These are phyloP conservation scores for Odontamblyopus lacepedii DNA, from an alignment of 2,797 vertebrate genomes.

Conservation along the genomic window DNA sequence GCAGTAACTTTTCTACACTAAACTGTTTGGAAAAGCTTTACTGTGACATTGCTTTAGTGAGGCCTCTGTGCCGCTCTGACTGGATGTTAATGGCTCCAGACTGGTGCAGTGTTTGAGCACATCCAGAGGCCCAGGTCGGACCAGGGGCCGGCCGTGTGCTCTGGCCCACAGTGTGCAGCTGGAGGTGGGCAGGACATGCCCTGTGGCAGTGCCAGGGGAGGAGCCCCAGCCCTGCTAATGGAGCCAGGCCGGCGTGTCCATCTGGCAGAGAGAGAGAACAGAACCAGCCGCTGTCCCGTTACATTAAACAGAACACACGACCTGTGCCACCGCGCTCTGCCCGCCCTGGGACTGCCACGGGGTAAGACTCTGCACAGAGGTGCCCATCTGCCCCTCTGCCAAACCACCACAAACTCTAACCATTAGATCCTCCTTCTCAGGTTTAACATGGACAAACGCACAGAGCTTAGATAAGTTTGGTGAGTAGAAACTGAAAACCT, in stretches of 20 bases:
- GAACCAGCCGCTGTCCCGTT: constrained; percentile 74
- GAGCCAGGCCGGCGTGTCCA: constrained; percentile 90
- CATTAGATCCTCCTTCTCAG: background rate
- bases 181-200: constrained; percentile 80
- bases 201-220: constrained; percentile 80
- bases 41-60: background rate
- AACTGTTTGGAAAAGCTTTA: background rate
- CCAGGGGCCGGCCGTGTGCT: constrained; percentile 56
- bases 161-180: constrained; percentile 76
- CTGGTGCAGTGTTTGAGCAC: constrained; percentile 16
- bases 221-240: constrained; percentile 88
- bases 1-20: background rate
- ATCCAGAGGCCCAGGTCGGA: constrained; percentile 55
- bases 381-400: constrained; percentile 28
- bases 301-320: constrained; percentile 77
- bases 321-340: constrained; percentile 57
- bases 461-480: background rate
- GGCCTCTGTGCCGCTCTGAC: background rate
- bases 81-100: constrained; percentile 19
- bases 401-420: background rate
- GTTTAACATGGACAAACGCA: background rate
- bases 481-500: background rate
- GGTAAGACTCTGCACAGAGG: constrained; percentile 44
- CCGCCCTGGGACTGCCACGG: constrained; percentile 56
- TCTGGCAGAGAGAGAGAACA: constrained; percentile 83